Base-by-base conservation (phyloP, 2,113 vertebrate species). In the Motacilla tschutschensis region DNA sequence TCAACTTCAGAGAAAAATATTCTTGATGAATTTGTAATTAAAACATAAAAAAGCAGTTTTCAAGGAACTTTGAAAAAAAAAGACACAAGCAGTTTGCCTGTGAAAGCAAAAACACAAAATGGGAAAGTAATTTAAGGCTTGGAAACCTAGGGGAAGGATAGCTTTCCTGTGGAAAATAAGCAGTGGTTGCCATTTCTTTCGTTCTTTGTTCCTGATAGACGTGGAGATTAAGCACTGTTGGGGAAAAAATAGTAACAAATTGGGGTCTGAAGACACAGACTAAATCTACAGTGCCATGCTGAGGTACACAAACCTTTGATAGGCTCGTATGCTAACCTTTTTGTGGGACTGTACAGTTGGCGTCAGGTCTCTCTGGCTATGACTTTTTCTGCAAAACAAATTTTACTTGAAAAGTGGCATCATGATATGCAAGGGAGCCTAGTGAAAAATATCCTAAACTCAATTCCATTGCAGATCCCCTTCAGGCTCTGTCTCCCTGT, bases 21-120 rank as follows among this genome's bases (percentile, higher is more conserved):
- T 69, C 38, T 83, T 75, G 46, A 64, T 50, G 17, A 69, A 65
- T 81, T 93, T 79, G 38, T 82, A 91, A 76, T 84, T 91, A 76
- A 82, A 92, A 81, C 29, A 36, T 33, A 67, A 81, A 62, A 69
- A 62, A 38, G 12, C 12, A 33, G 16, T 72, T 81, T 79, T 59
- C 41, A 59, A 73, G 83, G 19, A 48, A 60, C 26, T 14, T 50
- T 40, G 6, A 25, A 51, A 40, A 72, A 72, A 33, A 88, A 80
- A 63, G n/a, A 44, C 41, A 67, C 16, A 36, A 75, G 36, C 11
- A 50, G 64, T 84, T 83, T 83, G 21, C 31, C 21, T 24, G 44
- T 77, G 73, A 77, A 93, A 85, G 36, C 12, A 74, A 58, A 78
- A 83, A 58, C 44, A 77, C 17, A 46, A 67, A 88, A 85, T 51